Percentiles rank a stretch among this genome's conserved stretches.
phyloP scores from a whole-genome alignment of 2,797 vertebrate genomes.

The Syngnathus acus region DNA sequence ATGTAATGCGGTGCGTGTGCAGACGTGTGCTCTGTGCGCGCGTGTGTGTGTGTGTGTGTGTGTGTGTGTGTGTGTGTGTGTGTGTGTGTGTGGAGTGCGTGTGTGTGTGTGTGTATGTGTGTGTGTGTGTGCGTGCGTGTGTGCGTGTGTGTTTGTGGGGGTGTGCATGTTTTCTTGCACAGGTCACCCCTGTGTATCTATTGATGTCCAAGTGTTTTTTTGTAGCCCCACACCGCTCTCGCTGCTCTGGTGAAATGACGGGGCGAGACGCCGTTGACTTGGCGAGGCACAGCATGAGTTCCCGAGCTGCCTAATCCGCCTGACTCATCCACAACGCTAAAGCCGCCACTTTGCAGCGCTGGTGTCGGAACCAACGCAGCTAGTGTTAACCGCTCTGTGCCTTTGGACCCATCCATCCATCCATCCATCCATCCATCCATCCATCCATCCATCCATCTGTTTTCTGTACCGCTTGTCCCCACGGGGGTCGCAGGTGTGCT shows the following conservation, averaged over 20 bases:
- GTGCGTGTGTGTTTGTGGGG: not conserved
- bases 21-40: not conserved
- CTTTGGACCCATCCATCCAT: too few relatives aligned
- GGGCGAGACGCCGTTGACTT: slow-evolving; percentile 40
- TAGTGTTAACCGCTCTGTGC: slow-evolving; percentile 31
- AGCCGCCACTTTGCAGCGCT: slow-evolving; percentile 27
- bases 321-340: slow-evolving; percentile 56
- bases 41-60: slow-evolving; percentile 6
- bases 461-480: too few relatives aligned
- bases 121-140: not conserved
- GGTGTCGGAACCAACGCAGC: not conserved
- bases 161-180: slow-evolving; percentile 1
- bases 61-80: not conserved
- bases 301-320: slow-evolving; percentile 56
- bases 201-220: slow-evolving; percentile 30
- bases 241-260: slow-evolving; percentile 41
- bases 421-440: too few relatives aligned
- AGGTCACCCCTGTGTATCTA: slow-evolving; percentile 28
- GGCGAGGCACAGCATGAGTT: slow-evolving; percentile 38
- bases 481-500: too few relatives aligned
- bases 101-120: slow-evolving; percentile 6
- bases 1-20: slow-evolving; percentile 13
- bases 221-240: slow-evolving; percentile 21
- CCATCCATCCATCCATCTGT: too few relatives aligned
- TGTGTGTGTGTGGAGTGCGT: slow-evolving; percentile 6